phyloP scores from a whole-genome alignment of 2,797 vertebrate genomes.

The Pipistrellus nathusii region DNA sequence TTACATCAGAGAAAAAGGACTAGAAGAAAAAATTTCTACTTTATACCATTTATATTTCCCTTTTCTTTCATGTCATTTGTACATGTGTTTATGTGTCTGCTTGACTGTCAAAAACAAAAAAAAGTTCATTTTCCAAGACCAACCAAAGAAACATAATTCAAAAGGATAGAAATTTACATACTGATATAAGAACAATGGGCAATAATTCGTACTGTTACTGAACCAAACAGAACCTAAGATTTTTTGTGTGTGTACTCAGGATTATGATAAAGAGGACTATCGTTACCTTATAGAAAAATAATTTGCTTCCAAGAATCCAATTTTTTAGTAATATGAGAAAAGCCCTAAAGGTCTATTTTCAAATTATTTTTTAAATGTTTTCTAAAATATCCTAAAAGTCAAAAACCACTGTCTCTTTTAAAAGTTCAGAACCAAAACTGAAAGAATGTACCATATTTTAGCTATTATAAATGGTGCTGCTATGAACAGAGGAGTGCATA shows the following conservation, averaged over 20 bases:
- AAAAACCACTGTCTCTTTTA: background rate
- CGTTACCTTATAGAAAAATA: background rate
- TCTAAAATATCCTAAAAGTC: slow-evolving; percentile 33
- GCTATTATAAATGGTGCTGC: too few relatives aligned
- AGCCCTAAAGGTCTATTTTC: background rate
- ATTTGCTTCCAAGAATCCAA: background rate
- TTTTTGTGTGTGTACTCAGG: background rate
- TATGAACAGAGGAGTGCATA: too few relatives aligned
- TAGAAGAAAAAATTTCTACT: background rate
- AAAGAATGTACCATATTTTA: background rate
- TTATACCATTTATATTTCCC: background rate
- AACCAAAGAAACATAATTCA: slow-evolving; percentile 4
- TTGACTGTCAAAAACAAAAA: background rate
- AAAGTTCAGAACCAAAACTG: slow-evolving; percentile 11
- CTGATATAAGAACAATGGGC: background rate
- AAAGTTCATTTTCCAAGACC: background rate
- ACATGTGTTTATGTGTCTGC: background rate
- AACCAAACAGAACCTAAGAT: background rate
- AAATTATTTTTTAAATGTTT: background rate
- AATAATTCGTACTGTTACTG: background rate
- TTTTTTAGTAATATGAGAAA: slow-evolving; percentile 36
- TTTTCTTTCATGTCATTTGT: slow-evolving; percentile 29
- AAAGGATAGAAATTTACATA: background rate
- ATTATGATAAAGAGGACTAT: background rate
- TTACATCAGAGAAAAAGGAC: background rate